Base-by-base conservation (phyloP, 2,888 invertebrate species). In the Endomychus coccineus region DNA sequence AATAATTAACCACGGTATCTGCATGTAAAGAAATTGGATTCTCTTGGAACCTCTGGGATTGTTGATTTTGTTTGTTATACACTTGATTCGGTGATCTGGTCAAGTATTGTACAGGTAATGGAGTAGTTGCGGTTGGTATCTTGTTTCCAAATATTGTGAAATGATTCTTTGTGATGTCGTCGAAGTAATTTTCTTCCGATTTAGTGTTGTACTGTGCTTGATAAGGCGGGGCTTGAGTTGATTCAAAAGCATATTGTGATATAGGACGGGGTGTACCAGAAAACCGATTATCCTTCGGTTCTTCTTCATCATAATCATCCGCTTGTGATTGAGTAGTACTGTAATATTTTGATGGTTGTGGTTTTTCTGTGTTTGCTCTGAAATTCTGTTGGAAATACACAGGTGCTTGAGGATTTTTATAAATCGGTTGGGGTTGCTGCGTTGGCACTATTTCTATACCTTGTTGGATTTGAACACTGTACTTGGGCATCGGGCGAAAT, bases 91-190 rank as follows among this genome's bases (percentile, higher is more conserved):
- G 39, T 39, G 12, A 39, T 40, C 5, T 32, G 40, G 33, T 43
- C 36, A 24, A 51, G 48, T 16, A 29, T 19, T 25, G 34, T 21
- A 28, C 39, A 2, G 61, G 61, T 29, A 58, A 38, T 2, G 62
- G 59, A 2, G 48, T 74, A 52, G 47, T 69, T 67, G 39, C 65
- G 69, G 16, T 66, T 69, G 12, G 68, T 71, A 80, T 59, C 61
- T 80, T 84, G 61, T 78, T 78, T 2, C 80, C 84, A 55, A 83
- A 83, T 47, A 79, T 74, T 16, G 80, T 81, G 53, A 82, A 83
- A 36, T 81, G 82, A 52, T 81, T 80, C 56, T 77, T 79, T 3
- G 83, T 82, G 36, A 79, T 80, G 51, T 83, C 82, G 51, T 83
- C 82, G 42, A 29, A 32, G 43, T 77, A 73, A 36, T 74, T 71